Evolutionary conservation across 2,113 vertebrate species (phyloP), one percentile per base, ranked within the genome.

Genomic region (Bambusicola thoracicus): DNA sequence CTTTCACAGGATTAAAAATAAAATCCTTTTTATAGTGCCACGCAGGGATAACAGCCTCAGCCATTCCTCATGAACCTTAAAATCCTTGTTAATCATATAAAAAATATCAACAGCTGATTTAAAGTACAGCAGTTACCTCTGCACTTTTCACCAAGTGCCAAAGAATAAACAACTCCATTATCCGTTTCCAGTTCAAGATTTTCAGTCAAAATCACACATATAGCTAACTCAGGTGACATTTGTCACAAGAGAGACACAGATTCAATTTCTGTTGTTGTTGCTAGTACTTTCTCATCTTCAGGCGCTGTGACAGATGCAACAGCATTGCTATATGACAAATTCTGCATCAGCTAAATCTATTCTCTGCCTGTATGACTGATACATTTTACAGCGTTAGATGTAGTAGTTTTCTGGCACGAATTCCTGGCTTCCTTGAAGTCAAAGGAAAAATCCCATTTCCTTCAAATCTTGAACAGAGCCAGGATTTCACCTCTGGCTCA

Each of bases 81-180:
- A 98, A 97, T 97, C 96, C 89, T 93, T 97, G 95, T 97, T 97
- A 97, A 97, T 97, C 94, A 94, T 93, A 93, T 94, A 89, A 96
- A 96, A 91, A 85, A 66, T 55, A 95, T 53, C 63, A 81, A 91
- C 81, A 49, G 76, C 87, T 90, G 91, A 76, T 95, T 91, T 88
- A 59, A 90, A 88, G 36, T 62, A 40, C 77, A 83, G 79, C 70
- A 90, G 90, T 91, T 77, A 92, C 77, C 62, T 96, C 63, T 89
- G 29, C 56, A 75, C 53, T 95, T 96, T 93, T 91, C 89, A 96
- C 62, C n/a, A 90, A 73, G 66, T 90, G 83, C 55, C 63, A 63
- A 55, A 82, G 44, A 83, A 90, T 73, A 92, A 93, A 91, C 83
- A 80, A 53, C 76, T 93, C 25, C 40, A 63, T 95, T 96, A 93